Conservation (phyloP, 2,888 invertebrate species). For the Spatulosminthurus flaviceps region DNA sequence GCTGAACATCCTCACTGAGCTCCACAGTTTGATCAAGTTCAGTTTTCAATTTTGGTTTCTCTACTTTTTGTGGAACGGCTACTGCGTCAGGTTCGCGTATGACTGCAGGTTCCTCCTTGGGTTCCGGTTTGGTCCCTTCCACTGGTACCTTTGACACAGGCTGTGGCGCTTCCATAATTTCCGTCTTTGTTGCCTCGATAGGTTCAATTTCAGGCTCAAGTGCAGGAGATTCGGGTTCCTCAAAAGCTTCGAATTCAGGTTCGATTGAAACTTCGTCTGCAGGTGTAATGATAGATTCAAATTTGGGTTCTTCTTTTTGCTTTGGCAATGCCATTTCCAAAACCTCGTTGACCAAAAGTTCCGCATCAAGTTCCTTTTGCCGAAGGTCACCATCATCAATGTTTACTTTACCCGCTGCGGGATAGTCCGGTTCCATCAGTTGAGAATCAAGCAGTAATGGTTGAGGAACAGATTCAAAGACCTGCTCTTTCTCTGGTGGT, state of each 20-base stretch:
- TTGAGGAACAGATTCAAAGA: neutral
- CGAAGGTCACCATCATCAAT: neutral
- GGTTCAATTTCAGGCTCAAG: neutral
- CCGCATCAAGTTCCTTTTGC: neutral
- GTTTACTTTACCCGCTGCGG: neutral
- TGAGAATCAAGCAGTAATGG: neutral
- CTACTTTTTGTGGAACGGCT: neutral
- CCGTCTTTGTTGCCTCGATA: neutral
- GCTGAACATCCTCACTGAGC: conserved; percentile 59
- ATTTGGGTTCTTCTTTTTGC: neutral
- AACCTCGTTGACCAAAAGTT: conserved; percentile 8
- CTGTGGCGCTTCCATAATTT: neutral
- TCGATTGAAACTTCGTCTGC: neutral
- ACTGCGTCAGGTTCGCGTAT: conserved; percentile 17
- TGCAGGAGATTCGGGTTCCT: neutral
- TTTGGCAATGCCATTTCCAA: neutral
- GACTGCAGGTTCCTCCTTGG: conserved; percentile 8
- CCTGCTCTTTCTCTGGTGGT: conserved; percentile 29
- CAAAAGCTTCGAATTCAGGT: neutral
- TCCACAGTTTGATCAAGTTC: conserved; percentile 45
- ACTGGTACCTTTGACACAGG: neutral
- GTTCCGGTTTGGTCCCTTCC: conserved; percentile 7
- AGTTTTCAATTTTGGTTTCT: neutral
- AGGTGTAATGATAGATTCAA: neutral
- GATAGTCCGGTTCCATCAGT: neutral